These are phyloP conservation scores for Urechis unicinctus DNA, from an alignment of 2,888 invertebrate genomes.

Conservation along the genomic window DNA sequence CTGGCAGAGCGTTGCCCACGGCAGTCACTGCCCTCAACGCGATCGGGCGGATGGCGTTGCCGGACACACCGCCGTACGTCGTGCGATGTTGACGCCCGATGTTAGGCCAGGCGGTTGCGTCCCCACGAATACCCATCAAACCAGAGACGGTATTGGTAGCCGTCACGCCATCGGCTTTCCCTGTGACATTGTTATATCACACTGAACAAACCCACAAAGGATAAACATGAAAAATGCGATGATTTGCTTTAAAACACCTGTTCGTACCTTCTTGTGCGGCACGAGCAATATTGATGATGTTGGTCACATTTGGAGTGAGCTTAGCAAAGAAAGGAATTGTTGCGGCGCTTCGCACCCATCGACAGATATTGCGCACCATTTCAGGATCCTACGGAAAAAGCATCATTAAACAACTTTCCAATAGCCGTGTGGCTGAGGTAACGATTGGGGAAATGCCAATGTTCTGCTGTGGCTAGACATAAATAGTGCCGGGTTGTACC, in stretches of 20 bases:
- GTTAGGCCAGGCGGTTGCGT: slow-evolving; percentile 85
- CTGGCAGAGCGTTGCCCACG: slow-evolving; percentile 73
- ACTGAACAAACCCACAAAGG: too few relatives aligned
- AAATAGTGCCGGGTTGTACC: slow-evolving; percentile 58
- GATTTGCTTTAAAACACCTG: not conserved
- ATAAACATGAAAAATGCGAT: not conserved
- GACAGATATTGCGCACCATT: slow-evolving; percentile 78
- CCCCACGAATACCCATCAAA: slow-evolving; percentile 76
- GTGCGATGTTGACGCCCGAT: slow-evolving; percentile 74
- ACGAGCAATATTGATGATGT: slow-evolving; percentile 78
- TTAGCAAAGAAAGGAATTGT: slow-evolving; percentile 96
- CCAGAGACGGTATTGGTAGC: slow-evolving; percentile 97
- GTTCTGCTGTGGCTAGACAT: not conserved
- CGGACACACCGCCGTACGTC: slow-evolving; percentile 89
- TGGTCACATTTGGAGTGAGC: slow-evolving; percentile 94
- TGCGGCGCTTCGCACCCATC: slow-evolving; percentile 80
- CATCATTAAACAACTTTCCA: not conserved
- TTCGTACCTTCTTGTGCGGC: slow-evolving; percentile 81
- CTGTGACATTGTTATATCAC: slow-evolving; percentile 52
- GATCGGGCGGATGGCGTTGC: slow-evolving; percentile 91
- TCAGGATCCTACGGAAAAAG: slow-evolving; percentile 65
- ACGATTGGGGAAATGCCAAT: not conserved
- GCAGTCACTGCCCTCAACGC: slow-evolving; percentile 86
- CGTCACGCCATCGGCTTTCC: slow-evolving; percentile 88
- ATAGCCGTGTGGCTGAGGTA: not conserved